Evolutionary conservation across 30 jellyfish, hydroid and myxozoan genomes (phyloP), one percentile per base, ranked within the genome.

Genomic region (Cassiopea xamachana): DNA sequence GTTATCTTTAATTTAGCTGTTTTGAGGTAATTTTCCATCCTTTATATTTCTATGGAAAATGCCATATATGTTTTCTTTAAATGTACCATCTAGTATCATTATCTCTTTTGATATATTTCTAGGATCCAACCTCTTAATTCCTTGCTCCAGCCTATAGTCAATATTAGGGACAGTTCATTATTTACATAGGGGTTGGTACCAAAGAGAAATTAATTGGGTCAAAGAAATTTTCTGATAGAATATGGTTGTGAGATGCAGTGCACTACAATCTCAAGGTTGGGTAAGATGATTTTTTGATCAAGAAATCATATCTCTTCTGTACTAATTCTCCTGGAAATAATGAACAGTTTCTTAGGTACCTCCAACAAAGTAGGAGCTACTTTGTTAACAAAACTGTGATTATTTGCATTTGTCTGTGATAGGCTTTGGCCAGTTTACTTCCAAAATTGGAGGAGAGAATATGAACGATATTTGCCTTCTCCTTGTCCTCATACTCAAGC

Each of bases 1-100:
- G 83, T 45, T 60, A 74, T 14, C 83, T 74, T 74, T 43, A 14
- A 74, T 74, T 16, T 74, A 43, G 83, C 83, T 48, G 18, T 74
- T 19, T 74, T 74, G 18, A 48, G 83, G 83, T 45, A 74, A 74
- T 74, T 74, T 74, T 43, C 19, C 7, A 55, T 55, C 64, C 64
- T 55, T 55, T 55, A 55, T 55, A 10, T 10, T 55, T 55, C 12
- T 55, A 55, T 3, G 64, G 64, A 55, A 27, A 55, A 55, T 55
- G 12, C 64, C 64, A 55, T 6, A 55, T 55, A 55, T 10, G 12
- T 10, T 55, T 55, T 55, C 64, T 10, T 55, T 55, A 55, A 48
- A 74, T 43, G 18, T 48, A 18, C 64, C 60, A 48, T 74, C 61
- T 43, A 74, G 83, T 60, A 74, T 74, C 64, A 74, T 7, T 74